Percentiles rank a stretch among this genome's conserved stretches.
Evolutionary conservation across 2,113 vertebrate genomes (phyloP).

Genomic region (Epinephelus fuscoguttatus): DNA sequence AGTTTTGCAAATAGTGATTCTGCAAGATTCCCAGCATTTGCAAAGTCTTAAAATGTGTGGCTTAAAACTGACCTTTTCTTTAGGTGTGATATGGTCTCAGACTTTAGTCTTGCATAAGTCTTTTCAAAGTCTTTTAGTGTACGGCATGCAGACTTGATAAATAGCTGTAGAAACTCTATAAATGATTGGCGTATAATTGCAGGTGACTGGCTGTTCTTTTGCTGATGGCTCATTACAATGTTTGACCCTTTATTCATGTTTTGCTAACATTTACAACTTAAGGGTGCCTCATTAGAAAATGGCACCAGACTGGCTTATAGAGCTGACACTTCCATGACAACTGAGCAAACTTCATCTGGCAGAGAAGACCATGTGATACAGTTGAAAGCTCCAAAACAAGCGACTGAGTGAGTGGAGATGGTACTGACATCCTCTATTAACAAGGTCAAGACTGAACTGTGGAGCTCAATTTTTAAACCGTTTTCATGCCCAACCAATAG

Average conservation of each 20-base stretch:
- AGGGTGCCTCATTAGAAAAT: background rate
- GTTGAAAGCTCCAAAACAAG: background rate
- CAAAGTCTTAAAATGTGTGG: too few species aligned
- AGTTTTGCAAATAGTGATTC: too few species aligned
- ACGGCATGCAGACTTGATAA: background rate
- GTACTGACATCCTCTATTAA: constrained; percentile 4
- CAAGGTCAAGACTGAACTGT: constrained; percentile 25
- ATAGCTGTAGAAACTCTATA: background rate
- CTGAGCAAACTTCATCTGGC: background rate
- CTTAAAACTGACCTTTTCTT: too few species aligned
- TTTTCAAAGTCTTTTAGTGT: too few species aligned
- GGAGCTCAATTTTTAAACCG: background rate
- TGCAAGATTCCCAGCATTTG: too few species aligned
- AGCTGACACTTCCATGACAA: background rate
- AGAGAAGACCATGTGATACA: background rate
- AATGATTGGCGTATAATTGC: background rate
- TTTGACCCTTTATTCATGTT: background rate
- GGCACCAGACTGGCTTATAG: background rate
- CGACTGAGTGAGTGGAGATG: background rate
- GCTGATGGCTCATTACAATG: background rate
- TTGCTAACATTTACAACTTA: background rate
- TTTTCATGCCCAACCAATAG: background rate
- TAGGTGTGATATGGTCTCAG: too few species aligned
- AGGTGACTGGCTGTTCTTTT: background rate
- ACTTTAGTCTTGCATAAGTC: too few species aligned